Percentiles rank a stretch among this genome's conserved stretches.
These are phyloP conservation scores for Peromyscus melanophrys DNA, from an alignment of 2,797 vertebrate species.

Conservation along the genomic window DNA sequence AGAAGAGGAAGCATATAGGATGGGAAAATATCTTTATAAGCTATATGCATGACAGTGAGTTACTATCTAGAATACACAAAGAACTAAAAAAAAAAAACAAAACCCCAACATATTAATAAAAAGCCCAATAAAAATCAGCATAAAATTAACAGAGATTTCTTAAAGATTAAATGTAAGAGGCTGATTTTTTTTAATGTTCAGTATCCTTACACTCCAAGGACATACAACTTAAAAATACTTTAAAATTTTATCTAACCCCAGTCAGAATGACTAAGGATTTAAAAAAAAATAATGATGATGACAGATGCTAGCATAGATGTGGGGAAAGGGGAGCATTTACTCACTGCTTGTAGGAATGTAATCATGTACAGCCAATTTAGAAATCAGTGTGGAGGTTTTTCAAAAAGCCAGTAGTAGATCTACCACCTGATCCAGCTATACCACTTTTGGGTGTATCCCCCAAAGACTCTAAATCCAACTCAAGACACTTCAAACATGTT, in stretches of 20 bases:
- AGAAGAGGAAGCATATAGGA: background rate
- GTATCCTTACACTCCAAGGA: background rate
- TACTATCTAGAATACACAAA: background rate
- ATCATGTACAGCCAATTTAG: background rate
- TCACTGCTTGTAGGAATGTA: background rate
- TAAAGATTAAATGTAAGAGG: background rate
- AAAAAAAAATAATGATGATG: background rate
- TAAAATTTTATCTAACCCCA: background rate
- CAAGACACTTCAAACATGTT: background rate
- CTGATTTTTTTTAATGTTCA: background rate
- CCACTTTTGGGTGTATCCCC: background rate
- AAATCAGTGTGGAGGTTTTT: background rate
- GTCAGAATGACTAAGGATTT: background rate
- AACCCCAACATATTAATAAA: background rate
- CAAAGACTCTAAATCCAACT: background rate
- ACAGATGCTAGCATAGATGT: background rate
- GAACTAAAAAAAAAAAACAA: background rate
- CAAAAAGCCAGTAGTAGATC: background rate
- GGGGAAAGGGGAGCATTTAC: background rate
- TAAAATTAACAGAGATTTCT: background rate
- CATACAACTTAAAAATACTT: background rate
- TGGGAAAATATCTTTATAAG: background rate
- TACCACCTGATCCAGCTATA: too few relatives aligned
- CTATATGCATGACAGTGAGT: background rate
- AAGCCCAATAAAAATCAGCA: background rate